A percentile compares a stretch with the other conserved stretches of the same genome.
Conservation (phyloP, 2,888 invertebrate genomes). For the Keiferia lycopersicella region DNA sequence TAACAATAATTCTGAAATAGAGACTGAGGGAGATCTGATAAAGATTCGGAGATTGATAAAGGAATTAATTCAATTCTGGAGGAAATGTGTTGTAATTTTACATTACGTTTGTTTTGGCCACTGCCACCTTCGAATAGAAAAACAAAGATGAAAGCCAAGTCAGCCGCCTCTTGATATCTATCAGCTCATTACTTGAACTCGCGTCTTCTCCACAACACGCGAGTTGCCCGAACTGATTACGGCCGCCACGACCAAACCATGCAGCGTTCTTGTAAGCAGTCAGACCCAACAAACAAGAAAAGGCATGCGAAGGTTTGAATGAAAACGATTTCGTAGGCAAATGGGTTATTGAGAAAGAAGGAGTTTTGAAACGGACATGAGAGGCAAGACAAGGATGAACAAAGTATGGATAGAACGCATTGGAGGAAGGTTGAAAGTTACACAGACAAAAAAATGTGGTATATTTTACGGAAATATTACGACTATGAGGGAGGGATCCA, state of each 20-base stretch:
- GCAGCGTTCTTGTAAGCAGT: neutral
- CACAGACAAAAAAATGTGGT: too few relatives aligned
- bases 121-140: neutral
- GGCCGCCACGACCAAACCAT: neutral
- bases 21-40: neutral
- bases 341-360: too few relatives aligned
- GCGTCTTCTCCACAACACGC: constrained; percentile 5
- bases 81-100: neutral
- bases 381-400: too few relatives aligned
- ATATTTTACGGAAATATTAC: too few relatives aligned
- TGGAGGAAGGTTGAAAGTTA: too few relatives aligned
- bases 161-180: neutral
- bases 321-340: neutral
- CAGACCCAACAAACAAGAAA: too few relatives aligned
- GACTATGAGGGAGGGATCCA: too few relatives aligned
- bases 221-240: constrained; percentile 9
- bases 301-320: neutral
- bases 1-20: too few relatives aligned
- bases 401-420: too few relatives aligned
- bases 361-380: too few relatives aligned
- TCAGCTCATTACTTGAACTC: constrained; percentile 3
- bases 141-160: neutral
- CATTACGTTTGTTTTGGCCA: neutral
- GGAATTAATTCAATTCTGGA: neutral
- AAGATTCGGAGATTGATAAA: neutral